Evolutionary conservation across 2,113 vertebrate species (phyloP), one percentile per base, ranked within the genome.

Genomic region (Camelus dromedarius): DNA sequence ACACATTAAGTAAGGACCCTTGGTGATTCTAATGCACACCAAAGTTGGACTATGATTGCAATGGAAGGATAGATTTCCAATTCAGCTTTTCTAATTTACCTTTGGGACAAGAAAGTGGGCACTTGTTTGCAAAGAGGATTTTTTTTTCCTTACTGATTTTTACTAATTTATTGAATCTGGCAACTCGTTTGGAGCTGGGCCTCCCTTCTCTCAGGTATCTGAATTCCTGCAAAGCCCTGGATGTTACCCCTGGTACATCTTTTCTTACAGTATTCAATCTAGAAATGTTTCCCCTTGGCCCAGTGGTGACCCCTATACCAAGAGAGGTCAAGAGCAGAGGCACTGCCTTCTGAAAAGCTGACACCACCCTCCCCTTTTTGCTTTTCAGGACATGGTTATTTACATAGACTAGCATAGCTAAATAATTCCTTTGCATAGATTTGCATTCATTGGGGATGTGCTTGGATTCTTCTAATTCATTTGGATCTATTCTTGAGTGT

Each of bases 71-170:
- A 22, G 86, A 58, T 82, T 95, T 83, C 67, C 73, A 95, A 26
- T 90, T 77, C 56, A 5, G 26, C 48, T 50, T 77, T 83, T 87
- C 88, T 80, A 75, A 70, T 87, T 90, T 83, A 69, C 80, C 64
- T 96, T 70, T 84, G 84, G 87, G 79, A 83, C 89, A 67, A 28
- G 66, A 73, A 91, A 76, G 79, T 50, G 50, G 83, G 52, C 79
- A 42, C 60, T 95, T 95, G 83, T 95, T 86, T 79, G 58, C 76
- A 87, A 86, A 82, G 50, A 66, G 46, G 62, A 89, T 69, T 76
- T 96, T 97, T 93, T 42, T 42, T 42, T 42, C 62, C 90, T 93
- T 73, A 80, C 89, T 89, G 91, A 54, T 76, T 89, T 89, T 82
- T 48, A 79, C 79, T 84, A 88, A 93, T 83, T 86, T 79, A 70